Evolutionary conservation across 1,140 invertebrate genomes (phyloP).

Genomic region (Hyles vespertilio): DNA sequence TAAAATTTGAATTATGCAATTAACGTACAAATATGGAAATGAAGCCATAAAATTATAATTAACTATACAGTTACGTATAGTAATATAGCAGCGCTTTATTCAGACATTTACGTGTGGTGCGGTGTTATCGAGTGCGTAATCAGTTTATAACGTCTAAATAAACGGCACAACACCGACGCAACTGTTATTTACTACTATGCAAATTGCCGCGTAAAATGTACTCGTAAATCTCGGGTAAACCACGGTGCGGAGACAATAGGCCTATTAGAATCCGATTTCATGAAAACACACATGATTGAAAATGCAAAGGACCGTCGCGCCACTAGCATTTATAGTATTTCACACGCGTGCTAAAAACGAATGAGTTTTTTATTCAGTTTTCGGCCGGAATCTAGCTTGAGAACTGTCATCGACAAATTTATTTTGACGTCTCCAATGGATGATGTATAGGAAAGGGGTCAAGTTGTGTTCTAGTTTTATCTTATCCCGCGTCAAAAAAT

Average conservation of each 20-base stretch:
- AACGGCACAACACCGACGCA: constrained; percentile 41
- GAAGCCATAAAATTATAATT: neutral
- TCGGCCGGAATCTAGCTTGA: no score
- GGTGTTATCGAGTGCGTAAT: constrained; percentile 53
- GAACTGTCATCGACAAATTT: no score
- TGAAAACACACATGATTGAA: constrained; percentile 11
- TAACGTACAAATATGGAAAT: no score
- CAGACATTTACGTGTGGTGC: constrained; percentile 40
- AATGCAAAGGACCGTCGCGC: neutral
- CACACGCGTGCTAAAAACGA: no score
- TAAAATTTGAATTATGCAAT: no score
- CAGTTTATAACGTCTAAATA: constrained; percentile 62
- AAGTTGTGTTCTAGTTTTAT: no score
- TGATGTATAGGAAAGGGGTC: no score
- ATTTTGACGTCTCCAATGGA: no score
- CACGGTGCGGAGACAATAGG: constrained; percentile 35
- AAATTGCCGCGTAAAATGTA: constrained; percentile 44
- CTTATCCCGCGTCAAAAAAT: no score
- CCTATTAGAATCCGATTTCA: constrained; percentile 36
- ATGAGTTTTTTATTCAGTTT: no score
- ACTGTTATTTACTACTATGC: constrained; percentile 51
- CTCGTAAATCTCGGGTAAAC: constrained; percentile 35
- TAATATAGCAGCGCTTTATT: neutral
- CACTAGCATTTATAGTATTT: no score
- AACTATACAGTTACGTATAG: neutral